phyloP scores from a whole-genome alignment of 1,140 invertebrate species.

The Gyrodactylus salaris region DNA sequence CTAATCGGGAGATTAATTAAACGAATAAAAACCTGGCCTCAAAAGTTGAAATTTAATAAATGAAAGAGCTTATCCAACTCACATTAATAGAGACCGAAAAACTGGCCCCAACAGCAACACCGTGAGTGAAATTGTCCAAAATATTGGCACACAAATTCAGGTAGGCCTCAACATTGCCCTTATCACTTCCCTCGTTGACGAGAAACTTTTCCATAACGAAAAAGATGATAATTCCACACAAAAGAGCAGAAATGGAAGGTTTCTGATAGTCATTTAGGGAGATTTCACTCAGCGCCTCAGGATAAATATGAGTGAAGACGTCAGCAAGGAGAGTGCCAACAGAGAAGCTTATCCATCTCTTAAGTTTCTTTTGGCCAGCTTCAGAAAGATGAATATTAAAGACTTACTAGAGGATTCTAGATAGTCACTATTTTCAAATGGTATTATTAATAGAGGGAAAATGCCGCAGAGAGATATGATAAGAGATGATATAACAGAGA shows the following conservation, averaged over 20 bases:
- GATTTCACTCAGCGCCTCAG: neutral
- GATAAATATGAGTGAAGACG: conserved; percentile 1
- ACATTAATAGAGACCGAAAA: conserved; percentile 37
- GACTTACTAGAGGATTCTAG: neutral
- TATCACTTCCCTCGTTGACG: neutral
- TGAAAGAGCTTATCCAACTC: conserved; percentile 8
- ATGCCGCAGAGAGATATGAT: neutral
- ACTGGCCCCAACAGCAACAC: conserved; percentile 63
- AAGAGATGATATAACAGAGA: neutral
- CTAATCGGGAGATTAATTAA: too few species aligned
- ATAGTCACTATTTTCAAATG: conserved; percentile 1
- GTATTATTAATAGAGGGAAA: conserved; percentile 1
- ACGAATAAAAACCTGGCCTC: too few species aligned
- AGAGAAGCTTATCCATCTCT: neutral
- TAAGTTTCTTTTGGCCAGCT: neutral
- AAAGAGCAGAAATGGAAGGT: neutral
- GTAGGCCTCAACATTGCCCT: conserved; percentile 41
- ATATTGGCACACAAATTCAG: conserved; percentile 69
- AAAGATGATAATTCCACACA: neutral
- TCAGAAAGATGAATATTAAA: neutral
- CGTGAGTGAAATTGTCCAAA: conserved; percentile 88
- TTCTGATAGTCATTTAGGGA: neutral
- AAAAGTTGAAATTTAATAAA: too few species aligned
- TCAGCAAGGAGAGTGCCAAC: neutral
- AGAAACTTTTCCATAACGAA: conserved; percentile 2